Evolutionary conservation across 2,797 vertebrate genomes (phyloP), one percentile per base, ranked within the genome.

Genomic region (Pseudomugil tenellus): DNA sequence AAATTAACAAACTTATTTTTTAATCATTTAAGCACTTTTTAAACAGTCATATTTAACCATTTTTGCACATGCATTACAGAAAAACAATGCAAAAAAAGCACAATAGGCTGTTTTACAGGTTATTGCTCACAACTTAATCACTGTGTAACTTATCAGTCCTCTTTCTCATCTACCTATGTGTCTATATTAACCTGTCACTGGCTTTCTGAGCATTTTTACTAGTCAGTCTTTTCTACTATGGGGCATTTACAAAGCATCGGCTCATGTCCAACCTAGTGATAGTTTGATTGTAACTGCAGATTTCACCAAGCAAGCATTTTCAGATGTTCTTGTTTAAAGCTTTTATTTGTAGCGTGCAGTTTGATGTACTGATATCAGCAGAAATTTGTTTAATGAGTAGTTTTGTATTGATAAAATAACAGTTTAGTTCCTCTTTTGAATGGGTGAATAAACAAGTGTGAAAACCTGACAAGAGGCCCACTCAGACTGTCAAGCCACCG

Each of bases 401-500:
- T 80, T 81, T 67, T 81, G 67, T 72, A 55, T 77, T 78, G 46
- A 54, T 58, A 29, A 14, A 70, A 72, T 68, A 67, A 67, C 54
- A 8, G 70, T 74, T 77, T 56, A 29, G 64, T 62, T 79, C 63
- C 71, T 68, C n/a, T 53, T 59, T 64, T 76, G 72, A 63, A 71
- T 79, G 81, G 72, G 83, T 87, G 76, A 86, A 79, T 81, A 79
- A 77, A 80, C 84, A 58, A 88, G 82, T 74, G 79, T 19, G 75
- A 84, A 83, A 82, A 84, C 67, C 76, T 88, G 89, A 90, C 89
- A 90, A 78, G 79, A 76, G 81, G 84, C 87, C 89, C 83, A 91
- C 89, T 87, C 85, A 86, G 79, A 76, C 87, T 91, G 91, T 90
- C 81, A 87, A 86, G 87, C 88, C 79, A 81, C 58, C 75, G 77